Conservation (phyloP, 2,797 vertebrate genomes). For the Artibeus jamaicensis region DNA sequence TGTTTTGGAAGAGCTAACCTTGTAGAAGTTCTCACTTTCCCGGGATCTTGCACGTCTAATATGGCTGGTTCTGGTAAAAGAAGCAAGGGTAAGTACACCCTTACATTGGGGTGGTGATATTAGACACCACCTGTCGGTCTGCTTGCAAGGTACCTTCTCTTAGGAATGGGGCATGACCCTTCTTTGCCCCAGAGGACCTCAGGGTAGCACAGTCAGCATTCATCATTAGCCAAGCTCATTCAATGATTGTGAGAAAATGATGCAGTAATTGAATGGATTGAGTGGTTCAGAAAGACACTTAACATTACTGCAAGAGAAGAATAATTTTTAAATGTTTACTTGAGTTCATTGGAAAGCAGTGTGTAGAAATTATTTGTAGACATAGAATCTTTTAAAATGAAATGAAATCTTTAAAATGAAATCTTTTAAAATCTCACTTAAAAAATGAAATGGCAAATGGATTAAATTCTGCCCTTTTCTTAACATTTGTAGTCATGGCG, state of each 20-base stretch:
- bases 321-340: background rate
- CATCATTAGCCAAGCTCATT: background rate
- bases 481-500: background rate
- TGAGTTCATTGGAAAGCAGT: background rate
- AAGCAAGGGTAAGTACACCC: background rate
- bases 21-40: slow-evolving; percentile 75
- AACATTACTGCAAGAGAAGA: background rate
- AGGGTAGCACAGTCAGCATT: background rate
- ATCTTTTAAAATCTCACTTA: background rate
- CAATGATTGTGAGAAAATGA: background rate
- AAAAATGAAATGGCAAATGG: background rate
- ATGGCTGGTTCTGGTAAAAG: slow-evolving; percentile 55
- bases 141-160: background rate
- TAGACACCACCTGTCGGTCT: background rate
- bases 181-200: background rate
- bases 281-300: background rate
- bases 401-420: no score
- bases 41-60: slow-evolving; percentile 68
- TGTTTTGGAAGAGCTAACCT: slow-evolving; percentile 34
- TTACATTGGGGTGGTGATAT: background rate
- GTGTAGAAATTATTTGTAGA: background rate
- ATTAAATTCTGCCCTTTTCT: background rate
- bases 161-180: background rate
- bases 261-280: background rate
- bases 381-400: background rate